A percentile compares a stretch with the other conserved stretches of the same genome.
phyloP scores from a whole-genome alignment of 2,797 vertebrate species.

The Hippoglossus hippoglossus region DNA sequence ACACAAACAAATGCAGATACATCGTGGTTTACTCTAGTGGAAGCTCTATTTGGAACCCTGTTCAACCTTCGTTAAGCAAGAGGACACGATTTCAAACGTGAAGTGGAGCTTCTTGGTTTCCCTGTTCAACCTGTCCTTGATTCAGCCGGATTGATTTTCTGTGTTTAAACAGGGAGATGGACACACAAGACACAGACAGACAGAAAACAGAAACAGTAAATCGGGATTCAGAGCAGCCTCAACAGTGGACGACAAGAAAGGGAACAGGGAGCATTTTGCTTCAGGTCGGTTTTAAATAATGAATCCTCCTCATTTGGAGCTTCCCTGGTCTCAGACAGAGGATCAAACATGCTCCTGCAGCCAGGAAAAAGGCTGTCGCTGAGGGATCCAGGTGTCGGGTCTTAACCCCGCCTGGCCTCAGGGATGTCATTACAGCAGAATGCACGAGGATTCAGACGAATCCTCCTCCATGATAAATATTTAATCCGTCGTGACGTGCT shows the following conservation, averaged over 20 bases:
- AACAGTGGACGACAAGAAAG: not conserved
- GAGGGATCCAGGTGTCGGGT: conserved; percentile 26
- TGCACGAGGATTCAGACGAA: conserved; percentile 13
- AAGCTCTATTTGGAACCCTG: conserved; percentile 14
- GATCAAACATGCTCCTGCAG: conserved; percentile 37
- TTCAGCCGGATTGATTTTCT: conserved; percentile 22
- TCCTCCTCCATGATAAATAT: conserved; percentile 45
- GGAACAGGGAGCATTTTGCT: conserved; percentile 5
- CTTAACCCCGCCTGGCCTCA: conserved; percentile 22
- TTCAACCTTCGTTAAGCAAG: not conserved
- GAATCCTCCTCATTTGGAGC: conserved; percentile 32
- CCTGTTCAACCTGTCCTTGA: conserved; percentile 14
- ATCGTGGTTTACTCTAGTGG: conserved; percentile 9
- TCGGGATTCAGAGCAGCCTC: not conserved
- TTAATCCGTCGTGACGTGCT: conserved; percentile 25
- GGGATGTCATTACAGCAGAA: conserved; percentile 40
- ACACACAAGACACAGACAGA: not conserved
- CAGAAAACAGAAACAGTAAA: conserved; percentile 1
- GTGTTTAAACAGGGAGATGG: conserved; percentile 10
- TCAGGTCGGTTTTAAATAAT: conserved; percentile 47
- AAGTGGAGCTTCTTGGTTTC: not conserved
- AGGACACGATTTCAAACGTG: not conserved
- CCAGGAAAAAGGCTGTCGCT: not conserved
- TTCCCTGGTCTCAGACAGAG: conserved; percentile 7
- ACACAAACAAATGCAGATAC: conserved; percentile 14